Conservation (phyloP, 2,888 invertebrate species). For the Drosophila ustulata region DNA sequence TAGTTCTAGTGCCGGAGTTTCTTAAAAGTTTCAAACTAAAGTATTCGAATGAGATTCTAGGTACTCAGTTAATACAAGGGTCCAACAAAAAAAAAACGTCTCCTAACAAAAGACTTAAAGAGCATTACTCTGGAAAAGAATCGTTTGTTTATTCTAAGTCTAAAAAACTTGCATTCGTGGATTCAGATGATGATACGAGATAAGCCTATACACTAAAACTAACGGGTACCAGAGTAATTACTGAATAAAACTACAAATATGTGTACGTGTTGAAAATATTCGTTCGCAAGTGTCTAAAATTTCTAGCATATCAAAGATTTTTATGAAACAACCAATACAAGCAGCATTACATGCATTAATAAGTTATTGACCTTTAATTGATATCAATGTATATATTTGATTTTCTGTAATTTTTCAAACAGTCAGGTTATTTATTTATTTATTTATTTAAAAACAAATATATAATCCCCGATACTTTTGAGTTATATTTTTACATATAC, state of each 20-base stretch:
- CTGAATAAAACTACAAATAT: not conserved
- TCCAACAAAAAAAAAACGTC: not conserved
- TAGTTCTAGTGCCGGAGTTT: conserved; percentile 44
- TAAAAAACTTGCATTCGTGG: conserved; percentile 33
- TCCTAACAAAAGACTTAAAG: not conserved
- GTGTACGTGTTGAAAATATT: not conserved
- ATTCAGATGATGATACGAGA: conserved; percentile 33
- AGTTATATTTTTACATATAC: conserved; percentile 12
- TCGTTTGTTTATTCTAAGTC: conserved; percentile 3
- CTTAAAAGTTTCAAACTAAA: conserved; percentile 40
- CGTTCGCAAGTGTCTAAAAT: not conserved
- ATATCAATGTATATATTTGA: conserved; percentile 23
- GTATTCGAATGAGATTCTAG: conserved; percentile 8
- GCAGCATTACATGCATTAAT: not conserved
- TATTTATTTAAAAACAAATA: conserved; percentile 6
- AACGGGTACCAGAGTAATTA: not conserved
- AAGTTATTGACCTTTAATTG: not conserved
- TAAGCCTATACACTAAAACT: not conserved
- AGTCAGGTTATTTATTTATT: conserved; percentile 1
- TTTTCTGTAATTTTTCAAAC: not conserved
- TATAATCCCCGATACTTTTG: conserved; percentile 9
- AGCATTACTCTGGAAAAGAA: not conserved
- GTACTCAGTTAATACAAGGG: conserved; percentile 10
- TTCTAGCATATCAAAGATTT: not conserved
- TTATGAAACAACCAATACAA: not conserved